Evolutionary conservation across 2,888 invertebrate genomes (phyloP).

Genomic region (Drosophila kanekoi): DNA sequence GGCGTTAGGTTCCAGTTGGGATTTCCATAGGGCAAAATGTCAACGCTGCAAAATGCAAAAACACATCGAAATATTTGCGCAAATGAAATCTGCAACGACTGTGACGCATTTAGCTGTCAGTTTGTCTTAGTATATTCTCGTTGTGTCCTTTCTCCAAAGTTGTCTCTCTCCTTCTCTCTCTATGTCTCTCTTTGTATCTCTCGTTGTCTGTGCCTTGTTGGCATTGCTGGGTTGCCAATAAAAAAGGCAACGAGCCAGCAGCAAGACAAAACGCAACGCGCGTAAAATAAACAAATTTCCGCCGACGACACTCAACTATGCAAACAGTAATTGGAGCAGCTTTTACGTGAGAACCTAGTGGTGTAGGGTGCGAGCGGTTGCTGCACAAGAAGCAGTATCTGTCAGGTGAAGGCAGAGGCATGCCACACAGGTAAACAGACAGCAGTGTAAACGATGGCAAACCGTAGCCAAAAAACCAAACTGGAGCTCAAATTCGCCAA

Average conservation of each 20-base stretch:
- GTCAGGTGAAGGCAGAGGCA: constrained; percentile 12
- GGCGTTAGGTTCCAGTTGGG: constrained; percentile 10
- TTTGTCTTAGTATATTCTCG: constrained; percentile 60
- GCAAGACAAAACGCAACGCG: constrained; percentile 74
- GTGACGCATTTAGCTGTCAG: constrained; percentile 76
- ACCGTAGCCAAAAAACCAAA: constrained; percentile 65
- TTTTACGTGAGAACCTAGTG: constrained; percentile 52
- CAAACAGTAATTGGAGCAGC: constrained; percentile 80
- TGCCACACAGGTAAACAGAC: constrained; percentile 43
- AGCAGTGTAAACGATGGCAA: constrained; percentile 54
- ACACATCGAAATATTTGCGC: constrained; percentile 73
- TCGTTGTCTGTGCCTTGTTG: constrained; percentile 7
- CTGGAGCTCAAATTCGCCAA: constrained; percentile 63
- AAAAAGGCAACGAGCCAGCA: constrained; percentile 55
- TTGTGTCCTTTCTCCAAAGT: constrained; percentile 1
- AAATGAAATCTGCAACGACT: constrained; percentile 77
- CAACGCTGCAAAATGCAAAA: constrained; percentile 69
- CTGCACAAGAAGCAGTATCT: constrained; percentile 4
- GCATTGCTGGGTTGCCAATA: constrained; percentile 49
- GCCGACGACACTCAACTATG: constrained; percentile 79
- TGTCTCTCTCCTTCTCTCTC: background rate
- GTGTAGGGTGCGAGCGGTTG: background rate
- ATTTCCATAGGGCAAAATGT: constrained; percentile 49
- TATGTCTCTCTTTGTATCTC: background rate
- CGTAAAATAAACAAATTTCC: constrained; percentile 81